Conservation (phyloP, 2,113 vertebrate species). For the Perccottus glenii region DNA sequence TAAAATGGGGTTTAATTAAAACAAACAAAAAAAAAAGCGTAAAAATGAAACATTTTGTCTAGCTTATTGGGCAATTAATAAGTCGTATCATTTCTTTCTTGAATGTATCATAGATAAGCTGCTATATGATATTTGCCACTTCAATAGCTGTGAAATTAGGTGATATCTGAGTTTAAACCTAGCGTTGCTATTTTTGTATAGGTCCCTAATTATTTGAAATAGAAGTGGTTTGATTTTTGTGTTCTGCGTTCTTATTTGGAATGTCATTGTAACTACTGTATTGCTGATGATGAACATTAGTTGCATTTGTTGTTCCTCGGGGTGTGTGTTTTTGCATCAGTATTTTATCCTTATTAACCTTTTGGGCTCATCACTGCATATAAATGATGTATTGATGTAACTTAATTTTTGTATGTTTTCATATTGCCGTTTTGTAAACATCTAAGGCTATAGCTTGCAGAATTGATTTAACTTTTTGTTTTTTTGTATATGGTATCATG, state of each 20-base stretch:
- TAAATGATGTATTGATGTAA: conserved; percentile 95
- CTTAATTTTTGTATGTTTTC: conserved; percentile 96
- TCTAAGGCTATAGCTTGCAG: conserved; percentile 95
- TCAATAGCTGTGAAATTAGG: conserved; percentile 99
- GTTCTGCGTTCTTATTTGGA: conserved; percentile 94
- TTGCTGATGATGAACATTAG: conserved; percentile 97
- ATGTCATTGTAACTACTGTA: conserved; percentile 99
- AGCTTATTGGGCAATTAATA: conserved; percentile 98
- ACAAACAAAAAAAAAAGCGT: conserved; percentile 82
- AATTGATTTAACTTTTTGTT: conserved; percentile 91
- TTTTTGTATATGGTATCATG: conserved; percentile 77
- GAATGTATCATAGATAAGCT: conserved; percentile 99
- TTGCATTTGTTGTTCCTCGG: conserved; percentile 90
- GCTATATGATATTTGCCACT: conserved; percentile 99
- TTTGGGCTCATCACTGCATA: conserved; percentile 96
- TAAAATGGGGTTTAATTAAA: conserved; percentile 84
- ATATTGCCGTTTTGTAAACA: conserved; percentile 91
- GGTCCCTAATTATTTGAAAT: conserved; percentile 95
- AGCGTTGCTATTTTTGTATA: conserved; percentile 95
- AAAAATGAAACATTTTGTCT: conserved; percentile 90
- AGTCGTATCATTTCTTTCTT: conserved; percentile 99
- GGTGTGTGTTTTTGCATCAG: conserved; percentile 90
- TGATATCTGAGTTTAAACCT: conserved; percentile 94
- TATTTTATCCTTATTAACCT: conserved; percentile 98
- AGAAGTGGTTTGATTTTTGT: conserved; percentile 91